These are phyloP conservation scores for Patella depressa DNA, from an alignment of 2,888 invertebrate species.

Conservation along the genomic window DNA sequence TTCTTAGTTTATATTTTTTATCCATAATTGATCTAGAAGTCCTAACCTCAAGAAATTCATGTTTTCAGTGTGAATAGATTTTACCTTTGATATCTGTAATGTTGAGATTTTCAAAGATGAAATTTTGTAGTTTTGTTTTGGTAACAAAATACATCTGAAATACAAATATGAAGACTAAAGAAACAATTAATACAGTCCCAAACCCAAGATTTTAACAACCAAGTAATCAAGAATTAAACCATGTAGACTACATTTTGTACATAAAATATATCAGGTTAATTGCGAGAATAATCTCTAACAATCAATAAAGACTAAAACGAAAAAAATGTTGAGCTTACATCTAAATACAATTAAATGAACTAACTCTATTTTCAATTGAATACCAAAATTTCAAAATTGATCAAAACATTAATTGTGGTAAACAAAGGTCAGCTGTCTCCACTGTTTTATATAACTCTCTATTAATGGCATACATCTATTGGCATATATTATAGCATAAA, in stretches of 20 bases:
- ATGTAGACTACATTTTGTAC: no score
- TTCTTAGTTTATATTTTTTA: neutral
- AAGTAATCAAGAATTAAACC: no score
- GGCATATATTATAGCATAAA: no score
- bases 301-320: no score
- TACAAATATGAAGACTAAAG: neutral
- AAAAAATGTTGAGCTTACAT: slow-evolving; percentile 4
- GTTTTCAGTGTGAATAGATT: neutral
- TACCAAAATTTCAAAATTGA: neutral
- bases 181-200: no score
- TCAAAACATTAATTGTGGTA: neutral
- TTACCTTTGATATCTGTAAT: slow-evolving; percentile 45
- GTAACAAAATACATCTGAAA: slow-evolving; percentile 46
- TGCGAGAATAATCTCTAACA: no score
- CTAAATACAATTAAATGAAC: neutral
- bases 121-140: slow-evolving; percentile 36
- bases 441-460: no score
- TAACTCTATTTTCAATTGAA: neutral
- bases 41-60: neutral
- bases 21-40: neutral
- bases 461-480: no score
- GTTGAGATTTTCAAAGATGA: slow-evolving; percentile 47
- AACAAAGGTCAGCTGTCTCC: no score
- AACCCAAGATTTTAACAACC: no score
- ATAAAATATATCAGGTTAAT: no score